Percentiles rank a stretch among this genome's conserved stretches.
phyloP scores from a whole-genome alignment of 2,888 invertebrate genomes.

The Oxyteleia sp. region DNA sequence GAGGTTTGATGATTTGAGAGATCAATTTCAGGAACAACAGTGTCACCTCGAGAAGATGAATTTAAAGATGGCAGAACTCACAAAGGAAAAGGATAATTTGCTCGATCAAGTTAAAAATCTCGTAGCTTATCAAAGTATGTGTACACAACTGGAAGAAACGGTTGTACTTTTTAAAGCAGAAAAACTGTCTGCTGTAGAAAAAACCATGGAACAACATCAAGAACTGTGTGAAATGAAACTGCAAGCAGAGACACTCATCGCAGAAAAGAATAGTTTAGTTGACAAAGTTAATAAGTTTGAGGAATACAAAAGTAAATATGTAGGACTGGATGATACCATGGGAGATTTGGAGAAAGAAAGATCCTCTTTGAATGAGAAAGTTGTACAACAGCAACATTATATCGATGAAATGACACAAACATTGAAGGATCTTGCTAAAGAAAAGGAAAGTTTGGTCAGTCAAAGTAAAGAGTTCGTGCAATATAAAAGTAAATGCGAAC shows the following conservation, averaged over 20 bases:
- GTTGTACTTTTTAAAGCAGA: not conserved
- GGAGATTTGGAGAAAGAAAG: not conserved
- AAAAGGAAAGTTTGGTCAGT: not conserved
- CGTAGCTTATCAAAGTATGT: conserved; percentile 7
- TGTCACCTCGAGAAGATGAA: conserved; percentile 28
- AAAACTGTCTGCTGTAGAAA: not conserved
- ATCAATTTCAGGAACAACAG: conserved; percentile 29
- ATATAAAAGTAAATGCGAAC: conserved; percentile 10
- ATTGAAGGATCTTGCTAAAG: not conserved
- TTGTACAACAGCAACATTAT: not conserved
- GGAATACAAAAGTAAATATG: not conserved
- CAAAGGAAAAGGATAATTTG: conserved; percentile 18
- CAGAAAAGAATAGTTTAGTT: too few species aligned
- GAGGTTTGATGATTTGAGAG: conserved; percentile 18
- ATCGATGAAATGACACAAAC: not conserved
- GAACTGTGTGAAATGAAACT: not conserved
- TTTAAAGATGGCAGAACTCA: conserved; percentile 12
- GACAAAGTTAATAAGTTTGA: not conserved
- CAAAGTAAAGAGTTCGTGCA: not conserved
- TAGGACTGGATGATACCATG: not conserved
- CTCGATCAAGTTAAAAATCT: conserved; percentile 25
- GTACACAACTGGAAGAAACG: conserved; percentile 12
- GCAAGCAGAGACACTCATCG: too few species aligned
- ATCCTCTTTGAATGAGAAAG: not conserved
- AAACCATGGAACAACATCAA: not conserved